Evolutionary conservation across 2,888 invertebrate genomes (phyloP).

Genomic region (Bellardia bayeri): DNA sequence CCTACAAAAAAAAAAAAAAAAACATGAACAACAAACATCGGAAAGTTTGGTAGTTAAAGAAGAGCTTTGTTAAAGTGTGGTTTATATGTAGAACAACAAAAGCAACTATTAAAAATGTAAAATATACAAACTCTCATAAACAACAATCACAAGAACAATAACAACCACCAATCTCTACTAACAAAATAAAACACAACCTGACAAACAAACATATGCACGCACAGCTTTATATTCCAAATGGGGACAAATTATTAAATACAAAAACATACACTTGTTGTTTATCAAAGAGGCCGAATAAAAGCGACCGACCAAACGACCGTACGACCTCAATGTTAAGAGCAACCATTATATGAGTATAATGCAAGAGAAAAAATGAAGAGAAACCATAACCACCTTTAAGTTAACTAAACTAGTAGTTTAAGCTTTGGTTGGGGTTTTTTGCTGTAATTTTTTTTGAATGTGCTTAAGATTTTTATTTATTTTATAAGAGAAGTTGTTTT

Average conservation of each 20-base stretch:
- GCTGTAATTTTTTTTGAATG: neutral
- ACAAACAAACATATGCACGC: neutral
- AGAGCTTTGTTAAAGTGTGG: conserved; percentile 63
- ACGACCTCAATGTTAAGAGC: conserved; percentile 17
- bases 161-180: conserved; percentile 30
- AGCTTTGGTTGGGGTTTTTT: neutral
- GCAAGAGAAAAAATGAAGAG: neutral
- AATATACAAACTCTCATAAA: conserved; percentile 33
- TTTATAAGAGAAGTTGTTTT: neutral
- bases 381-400: neutral
- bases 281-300: neutral
- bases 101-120: conserved; percentile 13
- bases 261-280: conserved; percentile 42
- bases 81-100: conserved; percentile 43
- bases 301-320: neutral
- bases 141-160: conserved; percentile 22
- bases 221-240: conserved; percentile 3
- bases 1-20: conserved; percentile 12
- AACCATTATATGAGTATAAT: neutral
- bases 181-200: neutral
- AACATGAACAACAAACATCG: neutral
- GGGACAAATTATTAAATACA: conserved; percentile 23
- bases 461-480: neutral
- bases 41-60: conserved; percentile 49
- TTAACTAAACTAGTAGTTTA: neutral